Base-by-base conservation (phyloP, 1,140 invertebrate species). In the Drosophila hydei region DNA sequence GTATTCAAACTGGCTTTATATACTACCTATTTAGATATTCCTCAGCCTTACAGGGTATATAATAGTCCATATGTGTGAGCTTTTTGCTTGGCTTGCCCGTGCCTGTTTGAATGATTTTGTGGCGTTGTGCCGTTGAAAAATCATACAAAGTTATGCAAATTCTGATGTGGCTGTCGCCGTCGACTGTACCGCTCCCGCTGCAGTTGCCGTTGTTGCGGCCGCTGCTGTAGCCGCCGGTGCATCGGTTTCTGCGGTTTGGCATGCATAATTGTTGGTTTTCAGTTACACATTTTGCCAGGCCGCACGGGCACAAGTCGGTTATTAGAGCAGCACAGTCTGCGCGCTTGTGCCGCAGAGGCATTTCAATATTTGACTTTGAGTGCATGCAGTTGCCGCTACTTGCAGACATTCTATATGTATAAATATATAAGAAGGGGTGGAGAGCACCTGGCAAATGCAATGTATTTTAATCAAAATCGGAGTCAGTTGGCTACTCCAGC, bases 101-200 rank as follows among this genome's bases (percentile, higher is more conserved):
- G 81, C 81, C 87, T 85, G 77, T 87, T 81, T 87, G 70, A 85
- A 85, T 87, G 81, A 85, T 87, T 87, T 85, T 81, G 81, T 87
- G 81, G 81, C 65, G 81, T 59, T 81, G 67, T 75, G 68, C 75
- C 71, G 81, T 79, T 78, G 80, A 79, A 87, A 87, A 88, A 85
- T 88, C 83, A 88, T 88, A 88, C 83, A 87, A 87, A 87, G 81
- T 87, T 87, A 87, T 87, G 81, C 83, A 87, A 87, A 87, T 87
- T 87, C 81, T 85, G 81, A 77, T 85, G 72, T 74, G 63, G 79
- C 65, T 77, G 64, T 72, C 55, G 47, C 60, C 58, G 42, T 14
- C 54, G 48, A 30, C 48, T 19, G 27, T 54, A 58, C 65, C 65
- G 61, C 42, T 59, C 60, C 63, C 47, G 58, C 48, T 27, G 23